Base-by-base conservation (phyloP, 2,113 vertebrate species). In the Alexandromys fortis region DNA sequence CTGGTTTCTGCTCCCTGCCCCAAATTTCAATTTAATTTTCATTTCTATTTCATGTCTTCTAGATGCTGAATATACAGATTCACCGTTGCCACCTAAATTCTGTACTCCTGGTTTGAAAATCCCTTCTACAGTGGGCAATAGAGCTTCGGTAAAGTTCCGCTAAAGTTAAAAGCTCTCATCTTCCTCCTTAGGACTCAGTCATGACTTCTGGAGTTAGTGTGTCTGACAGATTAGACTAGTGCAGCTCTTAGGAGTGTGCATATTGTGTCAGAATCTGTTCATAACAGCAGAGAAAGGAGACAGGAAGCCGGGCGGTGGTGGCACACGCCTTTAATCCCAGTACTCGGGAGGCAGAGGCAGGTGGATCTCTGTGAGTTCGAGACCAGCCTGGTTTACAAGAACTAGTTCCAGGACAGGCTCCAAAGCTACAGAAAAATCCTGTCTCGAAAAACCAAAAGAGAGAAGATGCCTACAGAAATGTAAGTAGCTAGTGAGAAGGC, bases 21-120 rank as follows among this genome's bases (percentile, higher is more conserved):
- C 58, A 58, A 58, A 58, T 58, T 58, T 86, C 61, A 78, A 14
- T 70, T 94, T 63, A 33, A 42, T 89, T 89, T 73, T 89, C 22
- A 82, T 67, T 8, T 79, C 79, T 8, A n/a, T 85, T 79, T 30
- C 73, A 10, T 97, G 55, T 96, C 89, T 97, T 97, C 87, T 96
- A 98, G 98, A 95, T 98, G 97, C 55, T 9, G 89, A 97, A 72
- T 97, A 95, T 77, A 96, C 90, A 91, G 90, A 98, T 90, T 99
- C 99, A 65, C 99, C 99, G 28, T 98, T 98, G 97, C 88, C 96
- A 0, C 98, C 99, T 55, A 98, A 97, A 14, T 98, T 99, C 93
- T 98, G 97, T 79, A 99, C 99, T 38, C 99, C 99, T 30, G 99
- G 99, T 49, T 97, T 99, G 87, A 99, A 98, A 94, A 97, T 98